Evolutionary conservation across 1,140 invertebrate species (phyloP), one percentile per base, ranked within the genome.

Genomic region (Ceratosolen fusciceps): DNA sequence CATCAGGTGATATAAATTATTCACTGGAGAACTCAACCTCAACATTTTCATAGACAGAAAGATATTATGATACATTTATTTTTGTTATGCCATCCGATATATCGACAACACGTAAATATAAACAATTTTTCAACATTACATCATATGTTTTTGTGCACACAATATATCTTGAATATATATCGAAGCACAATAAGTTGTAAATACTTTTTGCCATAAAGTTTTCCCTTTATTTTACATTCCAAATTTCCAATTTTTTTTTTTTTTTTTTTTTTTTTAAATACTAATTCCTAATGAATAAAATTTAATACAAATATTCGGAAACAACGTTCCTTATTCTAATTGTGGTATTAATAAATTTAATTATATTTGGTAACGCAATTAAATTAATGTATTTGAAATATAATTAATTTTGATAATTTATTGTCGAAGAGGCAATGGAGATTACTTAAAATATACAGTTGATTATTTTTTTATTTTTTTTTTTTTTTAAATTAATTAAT

Each of bases 331-430:
- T 72, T 79, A 79, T 60, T n/a, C 56, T 78, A 72, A 72, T 62
- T 37, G 73, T 3, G 9, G 8, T 62, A 65, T 78, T 39, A 39
- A 56, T 68, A 68, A 7, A 68, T 54, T 43, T 26, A 74, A 56
- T 26, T 79, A 74, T 74, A 74, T 79, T 74, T 79, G 77, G 77
- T 74, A 34, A 67, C 56, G 47, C 54, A 54, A 31, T 79, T 73
- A 52, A 73, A 72, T 29, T 34, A 77, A 70, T 62, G 12, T 70
- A 29, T 43, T 71, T 12, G 62, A 60, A n/a, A 8, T 26, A 9
- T 43, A 26, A 29, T 47, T 74, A 12, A 47, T n/a, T 24, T 37
- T 24, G 52, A 31, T 72, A 52, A 58, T 4, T 58, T 58, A 58
- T 58, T 58, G 24, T 5, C 24, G n/a, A n/a, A 43, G 5, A 43